Evolutionary conservation across 2,113 vertebrate genomes (phyloP).

Genomic region (Ciconia maguari): DNA sequence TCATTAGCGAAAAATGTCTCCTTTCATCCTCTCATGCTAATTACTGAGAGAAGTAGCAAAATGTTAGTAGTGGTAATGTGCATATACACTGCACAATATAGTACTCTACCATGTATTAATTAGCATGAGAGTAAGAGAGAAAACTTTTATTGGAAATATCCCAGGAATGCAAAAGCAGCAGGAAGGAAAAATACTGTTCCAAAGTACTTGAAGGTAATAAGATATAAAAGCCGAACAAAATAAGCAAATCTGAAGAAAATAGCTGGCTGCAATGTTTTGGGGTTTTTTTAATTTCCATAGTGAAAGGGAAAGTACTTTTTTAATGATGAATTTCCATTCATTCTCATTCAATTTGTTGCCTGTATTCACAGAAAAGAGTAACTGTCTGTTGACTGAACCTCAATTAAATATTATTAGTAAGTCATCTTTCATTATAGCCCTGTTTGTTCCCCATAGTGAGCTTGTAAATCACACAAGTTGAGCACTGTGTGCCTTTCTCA

Average conservation of each 20-base stretch:
- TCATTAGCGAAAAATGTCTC: conserved; percentile 32
- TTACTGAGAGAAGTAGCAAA: background rate
- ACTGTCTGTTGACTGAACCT: background rate
- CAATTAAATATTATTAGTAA: background rate
- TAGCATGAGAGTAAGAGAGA: background rate
- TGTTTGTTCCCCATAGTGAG: background rate
- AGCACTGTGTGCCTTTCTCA: background rate
- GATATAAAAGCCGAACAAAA: background rate
- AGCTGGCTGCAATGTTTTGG: background rate
- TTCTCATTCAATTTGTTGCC: background rate
- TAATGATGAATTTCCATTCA: background rate
- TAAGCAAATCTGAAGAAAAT: background rate
- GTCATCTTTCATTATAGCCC: background rate
- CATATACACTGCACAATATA: background rate
- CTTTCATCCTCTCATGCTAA: conserved; percentile 31
- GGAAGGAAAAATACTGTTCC: background rate
- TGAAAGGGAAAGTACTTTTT: background rate
- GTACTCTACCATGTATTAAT: background rate
- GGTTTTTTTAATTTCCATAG: background rate
- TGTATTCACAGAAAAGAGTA: background rate
- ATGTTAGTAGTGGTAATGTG: background rate
- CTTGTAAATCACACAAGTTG: background rate
- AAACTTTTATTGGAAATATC: background rate
- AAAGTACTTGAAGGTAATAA: background rate
- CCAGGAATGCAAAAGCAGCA: background rate